Conservation (phyloP, 2,113 vertebrate species). For the Lucifuga dentata region DNA sequence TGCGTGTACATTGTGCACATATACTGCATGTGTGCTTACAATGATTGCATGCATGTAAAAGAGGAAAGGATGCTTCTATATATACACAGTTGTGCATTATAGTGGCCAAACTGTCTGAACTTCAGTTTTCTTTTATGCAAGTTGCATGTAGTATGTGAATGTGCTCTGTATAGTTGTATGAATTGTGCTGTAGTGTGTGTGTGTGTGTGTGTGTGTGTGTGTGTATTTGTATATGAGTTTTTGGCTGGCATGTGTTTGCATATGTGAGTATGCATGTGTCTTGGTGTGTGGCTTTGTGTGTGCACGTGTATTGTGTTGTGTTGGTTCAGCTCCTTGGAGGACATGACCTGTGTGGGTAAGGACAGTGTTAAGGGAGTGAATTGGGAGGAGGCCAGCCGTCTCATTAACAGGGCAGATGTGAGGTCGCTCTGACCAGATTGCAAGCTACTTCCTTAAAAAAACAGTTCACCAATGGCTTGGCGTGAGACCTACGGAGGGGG, state of each 20-base stretch:
- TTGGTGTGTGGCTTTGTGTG: slow-evolving; percentile 20
- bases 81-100: too few relatives aligned
- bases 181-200: slow-evolving; percentile 30
- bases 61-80: too few relatives aligned
- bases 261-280: slow-evolving; percentile 35
- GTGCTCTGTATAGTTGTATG: slow-evolving; percentile 75
- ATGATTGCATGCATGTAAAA: background rate
- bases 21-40: background rate
- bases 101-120: too few relatives aligned
- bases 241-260: slow-evolving; percentile 11
- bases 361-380: slow-evolving; percentile 85
- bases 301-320: slow-evolving; percentile 62
- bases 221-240: background rate
- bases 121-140: too few relatives aligned
- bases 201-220: background rate
- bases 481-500: slow-evolving; percentile 80
- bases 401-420: slow-evolving; percentile 90
- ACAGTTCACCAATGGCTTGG: slow-evolving; percentile 84
- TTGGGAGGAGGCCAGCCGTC: slow-evolving; percentile 84
- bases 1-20: slow-evolving; percentile 4
- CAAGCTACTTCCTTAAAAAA: slow-evolving; percentile 95
- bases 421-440: slow-evolving; percentile 87
- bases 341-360: slow-evolving; percentile 87
- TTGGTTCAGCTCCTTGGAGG: slow-evolving; percentile 75
- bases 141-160: background rate